Base-by-base conservation (phyloP, 2,113 vertebrate species). In the Gopherus evgoodei region DNA sequence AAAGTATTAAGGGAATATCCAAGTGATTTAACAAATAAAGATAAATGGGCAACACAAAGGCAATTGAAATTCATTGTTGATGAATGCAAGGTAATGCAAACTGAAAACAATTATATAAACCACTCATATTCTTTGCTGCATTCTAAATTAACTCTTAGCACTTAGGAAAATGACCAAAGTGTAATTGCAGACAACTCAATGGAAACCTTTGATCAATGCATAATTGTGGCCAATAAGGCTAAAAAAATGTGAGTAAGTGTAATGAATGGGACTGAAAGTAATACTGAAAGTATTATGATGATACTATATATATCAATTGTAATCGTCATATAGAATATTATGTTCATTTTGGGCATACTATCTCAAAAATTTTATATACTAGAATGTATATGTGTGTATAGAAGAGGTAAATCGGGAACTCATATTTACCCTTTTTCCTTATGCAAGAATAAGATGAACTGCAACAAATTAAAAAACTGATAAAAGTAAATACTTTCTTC, bases 201-300 rank as follows among this genome's bases (percentile, higher is more conserved):
- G 65, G 8, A 72, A 38, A 52, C 38, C 54, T 78, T 27, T 0
- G 17, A 6, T 29, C 22, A 4, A n/a, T 65, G 81, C 54, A 95
- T 50, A 72, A 29, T 65, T 78, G 0, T 56, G 3, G 57, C 62
- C 5, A 84, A 56, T 5, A 2, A 90, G 91, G 49, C 13, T 56
- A 0, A 17, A 49, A 38, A 2, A 21, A 3, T 84, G 21, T 88
- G 47, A 81, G 82, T 2, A 53, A 13, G 31, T 84, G 49, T 5
- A 81, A 50, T 81, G 35, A 75, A 90, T 35, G 14, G 1, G 49
- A 91, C 4, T 57, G 11, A 54, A 90, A 94, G 54, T 86, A 62
- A 76, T 6, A 5, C 21, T 65, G 38, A 49, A 81, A 49, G 35
- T 44, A 65, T 47, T 86, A 52, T 78, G 76, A 82, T 87, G 25